Evolutionary conservation across 2,888 invertebrate genomes (phyloP), one percentile per base, ranked within the genome.

Genomic region (Notodonta dromedarius): DNA sequence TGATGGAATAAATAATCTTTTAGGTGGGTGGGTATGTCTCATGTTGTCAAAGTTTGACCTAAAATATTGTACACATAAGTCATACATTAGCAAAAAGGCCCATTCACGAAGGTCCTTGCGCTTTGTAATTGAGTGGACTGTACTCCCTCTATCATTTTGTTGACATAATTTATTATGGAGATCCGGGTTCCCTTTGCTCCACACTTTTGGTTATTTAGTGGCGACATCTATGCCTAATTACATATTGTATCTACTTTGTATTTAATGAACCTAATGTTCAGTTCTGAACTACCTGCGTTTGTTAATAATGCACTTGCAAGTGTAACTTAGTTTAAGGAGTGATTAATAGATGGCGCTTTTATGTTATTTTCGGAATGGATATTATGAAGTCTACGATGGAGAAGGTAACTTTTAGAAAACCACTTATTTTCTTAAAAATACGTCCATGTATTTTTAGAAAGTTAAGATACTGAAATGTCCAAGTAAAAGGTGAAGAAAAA

Each of bases 1-100:
- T 81, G 35, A 80, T 81, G 79, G 72, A 68, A 71, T 73, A 56
- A 73, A 50, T 59, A 65, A 62, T 69, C 66, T 63, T 70, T 67
- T 73, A 72, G 69, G 74, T 74, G 66, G 73, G 75, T 59, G 63
- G 64, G 56, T 70, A 67, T 63, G 56, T 12, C 24, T 58, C 83
- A 77, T 82, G 24, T 24, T 24, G 24, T 24, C 24, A 24, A 24
- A 24, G 24, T 24, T 24, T 24, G 24, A 24, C 24, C 24, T 24
- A 24, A 84, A 82, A 60, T 59, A 65, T 35, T 62, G 63, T 24
- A 24, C 24, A 24, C 24, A 24, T 24, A 24, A 24, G 24, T 63
- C 62, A 75, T 70, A 71, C 64, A 69, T 67, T 24, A 71, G 73
- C 76, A 69, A 69, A 71, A 71, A 70, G 61, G 58, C 67, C 70